Percentiles rank a stretch among this genome's conserved stretches.
Conservation (phyloP, 2,113 vertebrate genomes). For the Arothron firmamentum region DNA sequence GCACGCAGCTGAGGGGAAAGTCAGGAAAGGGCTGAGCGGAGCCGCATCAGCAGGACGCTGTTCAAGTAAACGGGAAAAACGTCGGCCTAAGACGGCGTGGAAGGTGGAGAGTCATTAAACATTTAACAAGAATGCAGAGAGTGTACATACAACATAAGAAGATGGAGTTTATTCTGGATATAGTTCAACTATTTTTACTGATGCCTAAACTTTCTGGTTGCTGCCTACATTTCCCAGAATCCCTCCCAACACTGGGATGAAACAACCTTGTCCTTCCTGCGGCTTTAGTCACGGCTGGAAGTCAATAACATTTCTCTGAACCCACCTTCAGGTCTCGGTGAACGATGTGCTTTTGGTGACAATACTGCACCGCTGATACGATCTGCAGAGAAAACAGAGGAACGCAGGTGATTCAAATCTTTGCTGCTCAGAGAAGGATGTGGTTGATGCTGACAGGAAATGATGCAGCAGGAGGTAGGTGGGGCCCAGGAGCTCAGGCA, state of each 20-base stretch:
- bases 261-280: too few relatives aligned
- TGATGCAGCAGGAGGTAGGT: slow-evolving; percentile 13
- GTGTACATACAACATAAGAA: too few relatives aligned
- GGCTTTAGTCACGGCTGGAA: too few relatives aligned
- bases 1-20: neutral
- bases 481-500: slow-evolving; percentile 1
- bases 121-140: too few relatives aligned
- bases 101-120: too few relatives aligned
- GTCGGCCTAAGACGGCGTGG: too few relatives aligned
- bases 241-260: too few relatives aligned
- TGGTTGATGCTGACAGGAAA: slow-evolving; percentile 34
- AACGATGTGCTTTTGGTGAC: slow-evolving; percentile 98
- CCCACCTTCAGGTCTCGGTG: slow-evolving; percentile 98
- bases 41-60: neutral
- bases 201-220: neutral
- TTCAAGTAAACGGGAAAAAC: too few relatives aligned
- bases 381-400: slow-evolving; percentile 75
- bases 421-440: slow-evolving; percentile 32
- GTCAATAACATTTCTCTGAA: neutral
- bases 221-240: neutral
- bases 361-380: slow-evolving; percentile 99
- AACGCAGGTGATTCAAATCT: slow-evolving; percentile 15
- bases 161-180: too few relatives aligned
- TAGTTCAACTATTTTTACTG: neutral
- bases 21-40: neutral